Evolutionary conservation across 2,113 vertebrate species (phyloP).

Genomic region (Progne subis): DNA sequence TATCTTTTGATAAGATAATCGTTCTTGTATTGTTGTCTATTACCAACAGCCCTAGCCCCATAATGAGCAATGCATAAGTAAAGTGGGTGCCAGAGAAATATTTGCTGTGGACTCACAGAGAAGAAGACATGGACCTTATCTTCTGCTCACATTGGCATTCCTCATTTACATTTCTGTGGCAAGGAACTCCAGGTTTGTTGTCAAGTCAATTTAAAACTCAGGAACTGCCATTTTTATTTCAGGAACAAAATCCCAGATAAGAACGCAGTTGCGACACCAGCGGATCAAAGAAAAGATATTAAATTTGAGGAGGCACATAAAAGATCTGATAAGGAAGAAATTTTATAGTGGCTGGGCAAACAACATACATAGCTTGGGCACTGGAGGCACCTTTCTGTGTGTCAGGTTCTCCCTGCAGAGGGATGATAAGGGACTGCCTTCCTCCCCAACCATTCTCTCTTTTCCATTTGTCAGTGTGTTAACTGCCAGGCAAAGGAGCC

Average conservation of each 20-base stretch:
- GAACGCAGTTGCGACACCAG: not conserved
- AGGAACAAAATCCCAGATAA: not conserved
- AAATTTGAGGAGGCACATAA: not conserved
- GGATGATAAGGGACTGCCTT: not conserved
- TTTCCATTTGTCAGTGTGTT: not conserved
- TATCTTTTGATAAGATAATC: not conserved
- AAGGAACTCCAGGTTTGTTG: not conserved
- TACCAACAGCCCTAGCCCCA: not conserved
- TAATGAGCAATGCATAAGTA: not conserved
- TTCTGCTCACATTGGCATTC: not conserved
- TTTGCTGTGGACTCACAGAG: not conserved
- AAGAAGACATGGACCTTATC: not conserved
- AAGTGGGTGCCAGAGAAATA: not conserved
- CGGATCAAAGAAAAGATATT: not conserved
- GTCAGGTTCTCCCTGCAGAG: not conserved
- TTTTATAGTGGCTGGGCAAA: not conserved
- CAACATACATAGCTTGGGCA: fast-evolving
- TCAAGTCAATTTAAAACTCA: not conserved
- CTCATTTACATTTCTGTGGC: not conserved
- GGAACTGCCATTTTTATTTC: not conserved
- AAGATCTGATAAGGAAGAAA: not conserved
- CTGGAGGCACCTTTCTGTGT: not conserved
- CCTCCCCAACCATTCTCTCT: not conserved
- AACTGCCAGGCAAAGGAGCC: not conserved
- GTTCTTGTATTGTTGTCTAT: not conserved